Base-by-base conservation (phyloP, 2,888 invertebrate genomes). In the Nesidiocoris tenuis region DNA sequence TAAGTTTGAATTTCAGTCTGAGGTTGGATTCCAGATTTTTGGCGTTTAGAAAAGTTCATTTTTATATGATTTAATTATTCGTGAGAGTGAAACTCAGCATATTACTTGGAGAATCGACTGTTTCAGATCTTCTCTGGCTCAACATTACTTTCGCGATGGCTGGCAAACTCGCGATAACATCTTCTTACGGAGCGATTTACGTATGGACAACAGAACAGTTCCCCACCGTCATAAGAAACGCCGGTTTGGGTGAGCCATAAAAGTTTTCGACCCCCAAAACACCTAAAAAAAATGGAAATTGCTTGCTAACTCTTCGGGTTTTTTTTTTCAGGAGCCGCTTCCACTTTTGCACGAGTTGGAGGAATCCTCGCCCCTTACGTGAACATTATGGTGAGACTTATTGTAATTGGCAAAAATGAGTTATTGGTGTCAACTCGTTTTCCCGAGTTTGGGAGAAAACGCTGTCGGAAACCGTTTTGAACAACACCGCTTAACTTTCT, bases 161-260 rank as follows among this genome's bases (percentile, higher is more conserved):
- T 56, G 91, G 90, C 7, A 91, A 91, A 84, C 83, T 91, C 79
- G 87, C 90, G 59, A 91, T 91, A 71, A 91, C 91, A 0, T 87
- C 90, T 0, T 90, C 90, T 22, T 91, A 91, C 80, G 91, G 90
- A 59, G 89, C 90, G 0, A 86, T 91, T 61, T 91, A 91, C 80
- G 87, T 91, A 65, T 90, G 90, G 82, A 89, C 91, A 0, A 89
- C 90, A 0, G 91, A 91, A 83, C 90, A 90, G 82, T 91, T 90
- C 81, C 91, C 91, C 17, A 91, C 91, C 5, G 90, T 90, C 17
- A 89, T 91, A 59, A 83, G 89, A 79, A 89, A 89, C 80, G 88
- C 88, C 56, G 89, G 88, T 24, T 83, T 89, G 59, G 90, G 74
- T 74, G 16, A 61, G 61, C n/a, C n/a, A n/a, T n/a, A n/a, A n/a